Conservation (phyloP, 2,113 vertebrate species). For the Dasyprocta punctata region DNA sequence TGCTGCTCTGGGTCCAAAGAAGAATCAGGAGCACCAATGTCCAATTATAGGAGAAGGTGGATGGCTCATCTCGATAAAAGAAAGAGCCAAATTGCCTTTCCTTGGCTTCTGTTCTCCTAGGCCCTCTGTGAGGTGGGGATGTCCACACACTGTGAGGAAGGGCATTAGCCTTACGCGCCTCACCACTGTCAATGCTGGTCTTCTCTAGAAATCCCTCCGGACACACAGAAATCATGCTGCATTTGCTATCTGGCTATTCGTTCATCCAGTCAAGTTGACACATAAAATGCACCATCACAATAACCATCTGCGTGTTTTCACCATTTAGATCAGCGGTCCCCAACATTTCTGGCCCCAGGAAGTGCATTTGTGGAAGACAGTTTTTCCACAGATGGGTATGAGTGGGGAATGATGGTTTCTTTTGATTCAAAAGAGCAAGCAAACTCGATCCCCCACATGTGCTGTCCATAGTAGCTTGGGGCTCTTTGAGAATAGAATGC, state of each 20-base stretch:
- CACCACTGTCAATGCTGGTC: too few relatives aligned
- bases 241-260: not conserved
- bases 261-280: not conserved
- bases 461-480: not conserved
- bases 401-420: not conserved
- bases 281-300: not conserved
- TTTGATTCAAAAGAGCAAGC: not conserved
- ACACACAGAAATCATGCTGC: not conserved
- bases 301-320: not conserved
- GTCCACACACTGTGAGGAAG: too few relatives aligned
- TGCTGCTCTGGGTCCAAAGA: not conserved
- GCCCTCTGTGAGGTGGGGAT: not conserved
- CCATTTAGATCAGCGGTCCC: not conserved
- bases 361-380: not conserved
- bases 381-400: not conserved
- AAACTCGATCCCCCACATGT: not conserved
- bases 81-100: not conserved
- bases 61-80: not conserved
- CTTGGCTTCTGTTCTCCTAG: not conserved
- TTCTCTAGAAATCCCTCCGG: not conserved
- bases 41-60: not conserved
- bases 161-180: not conserved
- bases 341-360: not conserved
- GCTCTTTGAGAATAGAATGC: not conserved
- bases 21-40: not conserved